Conservation (phyloP, 2,888 invertebrate species). For the Noctua janthina region DNA sequence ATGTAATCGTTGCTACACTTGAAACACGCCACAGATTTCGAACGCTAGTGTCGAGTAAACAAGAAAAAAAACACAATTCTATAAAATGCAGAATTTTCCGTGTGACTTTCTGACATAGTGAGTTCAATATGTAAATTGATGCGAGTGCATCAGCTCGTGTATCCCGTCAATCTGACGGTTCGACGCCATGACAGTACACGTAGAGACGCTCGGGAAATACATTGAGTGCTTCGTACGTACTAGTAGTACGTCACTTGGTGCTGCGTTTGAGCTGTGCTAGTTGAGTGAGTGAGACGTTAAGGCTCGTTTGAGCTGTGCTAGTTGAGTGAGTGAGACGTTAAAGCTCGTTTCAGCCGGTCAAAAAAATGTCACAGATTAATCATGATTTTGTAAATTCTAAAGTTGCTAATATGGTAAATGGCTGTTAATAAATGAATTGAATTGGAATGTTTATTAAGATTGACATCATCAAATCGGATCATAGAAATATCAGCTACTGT, state of each 20-base stretch:
- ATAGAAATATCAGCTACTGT: neutral
- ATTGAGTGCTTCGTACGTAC: conserved; percentile 50
- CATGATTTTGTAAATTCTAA: neutral
- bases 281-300: neutral
- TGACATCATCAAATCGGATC: neutral
- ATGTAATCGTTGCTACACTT: neutral
- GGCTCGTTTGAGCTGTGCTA: neutral
- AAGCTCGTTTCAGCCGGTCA: neutral
- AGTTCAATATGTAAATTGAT: conserved; percentile 61
- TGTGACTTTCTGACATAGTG: conserved; percentile 27
- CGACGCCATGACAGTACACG: conserved; percentile 54
- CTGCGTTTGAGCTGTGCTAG: conserved; percentile 31
- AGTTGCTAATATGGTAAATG: neutral
- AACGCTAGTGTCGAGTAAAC: neutral
- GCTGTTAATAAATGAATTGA: neutral
- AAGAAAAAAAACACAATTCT: neutral
- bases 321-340: no score
- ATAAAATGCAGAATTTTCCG: conserved; percentile 20
- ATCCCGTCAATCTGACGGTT: conserved; percentile 59
- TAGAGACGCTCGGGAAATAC: conserved; percentile 58
- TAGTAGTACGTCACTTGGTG: conserved; percentile 38
- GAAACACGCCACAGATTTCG: neutral
- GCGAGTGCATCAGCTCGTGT: conserved; percentile 57
- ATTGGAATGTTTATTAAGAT: neutral
- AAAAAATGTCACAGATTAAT: neutral